Conservation (phyloP, 1,140 invertebrate genomes). For the Drosophila dunni region DNA sequence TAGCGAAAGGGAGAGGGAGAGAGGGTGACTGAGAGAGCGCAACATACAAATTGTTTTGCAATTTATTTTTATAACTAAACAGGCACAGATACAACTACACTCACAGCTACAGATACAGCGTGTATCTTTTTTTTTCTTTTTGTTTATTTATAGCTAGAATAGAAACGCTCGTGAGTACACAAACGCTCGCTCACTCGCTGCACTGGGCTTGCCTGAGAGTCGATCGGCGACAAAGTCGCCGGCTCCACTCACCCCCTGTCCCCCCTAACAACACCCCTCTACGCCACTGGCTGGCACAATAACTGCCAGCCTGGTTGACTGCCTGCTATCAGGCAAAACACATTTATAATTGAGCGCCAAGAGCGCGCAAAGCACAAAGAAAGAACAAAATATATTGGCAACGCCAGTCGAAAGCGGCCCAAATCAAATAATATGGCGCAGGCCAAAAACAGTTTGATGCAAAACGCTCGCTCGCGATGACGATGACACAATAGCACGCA, state of each 20-base stretch:
- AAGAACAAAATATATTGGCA: slow-evolving; percentile 44
- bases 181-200: slow-evolving; percentile 5
- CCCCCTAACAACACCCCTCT: neutral
- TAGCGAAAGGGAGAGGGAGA: slow-evolving; percentile 23
- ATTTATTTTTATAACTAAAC: slow-evolving; percentile 79
- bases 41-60: slow-evolving; percentile 73
- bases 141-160: slow-evolving; percentile 73
- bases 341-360: slow-evolving; percentile 52
- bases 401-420: slow-evolving; percentile 52
- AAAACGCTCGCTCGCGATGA: slow-evolving; percentile 77
- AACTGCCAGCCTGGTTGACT: slow-evolving; percentile 20
- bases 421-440: slow-evolving; percentile 74
- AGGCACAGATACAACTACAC: slow-evolving; percentile 25
- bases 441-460: slow-evolving; percentile 80
- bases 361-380: slow-evolving; percentile 29
- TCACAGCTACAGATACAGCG: slow-evolving; percentile 17
- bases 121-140: slow-evolving; percentile 45
- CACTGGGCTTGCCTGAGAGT: slow-evolving; percentile 29
- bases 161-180: slow-evolving; percentile 47
- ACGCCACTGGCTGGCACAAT: neutral
- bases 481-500: slow-evolving; percentile 66
- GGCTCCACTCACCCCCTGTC: slow-evolving; percentile 18
- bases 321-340: slow-evolving; percentile 46
- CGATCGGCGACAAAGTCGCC: slow-evolving; percentile 63
- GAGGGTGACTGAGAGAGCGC: slow-evolving; percentile 18